phyloP scores from a whole-genome alignment of 2,113 vertebrate species.

The Chaetops frenatus region DNA sequence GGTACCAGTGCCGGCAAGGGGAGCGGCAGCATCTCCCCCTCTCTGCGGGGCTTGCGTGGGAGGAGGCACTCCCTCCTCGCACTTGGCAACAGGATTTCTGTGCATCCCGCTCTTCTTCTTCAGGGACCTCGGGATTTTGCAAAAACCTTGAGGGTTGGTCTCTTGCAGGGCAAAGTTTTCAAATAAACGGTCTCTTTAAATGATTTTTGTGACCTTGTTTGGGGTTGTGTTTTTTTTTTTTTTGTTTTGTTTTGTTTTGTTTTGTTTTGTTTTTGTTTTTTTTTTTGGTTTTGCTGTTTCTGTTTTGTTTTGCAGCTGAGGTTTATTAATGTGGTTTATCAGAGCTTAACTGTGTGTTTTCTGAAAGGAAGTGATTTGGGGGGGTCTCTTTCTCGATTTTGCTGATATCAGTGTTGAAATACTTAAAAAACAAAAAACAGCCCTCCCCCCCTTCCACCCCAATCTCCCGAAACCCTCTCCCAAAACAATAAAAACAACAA shows the following conservation, averaged over 20 bases:
- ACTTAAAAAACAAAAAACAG: not conserved
- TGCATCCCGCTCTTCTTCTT: not conserved
- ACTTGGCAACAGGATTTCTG: not conserved
- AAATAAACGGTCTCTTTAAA: not conserved
- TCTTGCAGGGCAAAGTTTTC: not conserved
- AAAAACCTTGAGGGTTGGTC: not conserved
- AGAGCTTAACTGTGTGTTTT: not conserved
- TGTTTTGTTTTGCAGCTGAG: not conserved
- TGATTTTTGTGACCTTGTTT: not conserved
- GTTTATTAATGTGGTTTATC: not conserved
- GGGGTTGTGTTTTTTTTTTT: not conserved
- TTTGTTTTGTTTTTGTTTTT: not conserved
- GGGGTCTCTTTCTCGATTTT: not conserved
- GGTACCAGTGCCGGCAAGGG: not conserved
- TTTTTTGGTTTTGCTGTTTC: not conserved
- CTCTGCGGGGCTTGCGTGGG: accelerated
- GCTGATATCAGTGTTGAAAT: not conserved
- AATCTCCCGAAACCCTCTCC: accelerated
- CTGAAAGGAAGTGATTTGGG: not conserved
- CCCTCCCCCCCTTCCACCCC: accelerated
- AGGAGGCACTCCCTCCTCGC: not conserved
- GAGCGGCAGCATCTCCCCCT: not conserved
- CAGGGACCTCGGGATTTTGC: accelerated
- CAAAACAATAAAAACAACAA: not conserved
- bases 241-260: not conserved